Conservation (phyloP, 2,888 invertebrate species). For the Rugalucina vietnamica region DNA sequence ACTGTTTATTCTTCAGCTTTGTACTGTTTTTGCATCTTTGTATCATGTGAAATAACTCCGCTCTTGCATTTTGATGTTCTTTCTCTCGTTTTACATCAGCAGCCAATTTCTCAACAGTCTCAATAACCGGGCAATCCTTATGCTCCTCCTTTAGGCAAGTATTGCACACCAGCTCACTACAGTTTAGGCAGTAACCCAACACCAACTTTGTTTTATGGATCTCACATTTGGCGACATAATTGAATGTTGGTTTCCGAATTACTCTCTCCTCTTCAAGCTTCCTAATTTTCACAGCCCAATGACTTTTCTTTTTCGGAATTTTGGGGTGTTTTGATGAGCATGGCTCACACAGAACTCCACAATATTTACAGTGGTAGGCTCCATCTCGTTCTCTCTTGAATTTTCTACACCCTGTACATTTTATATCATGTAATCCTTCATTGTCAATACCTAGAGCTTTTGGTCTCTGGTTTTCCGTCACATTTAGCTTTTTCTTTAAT, state of each 20-base stretch:
- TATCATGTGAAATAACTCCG: slow-evolving; percentile 40
- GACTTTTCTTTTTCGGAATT: slow-evolving; percentile 47
- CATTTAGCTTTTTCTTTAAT: not conserved
- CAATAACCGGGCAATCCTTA: slow-evolving; percentile 35
- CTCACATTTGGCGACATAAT: slow-evolving; percentile 45
- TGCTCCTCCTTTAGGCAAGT: slow-evolving; percentile 37
- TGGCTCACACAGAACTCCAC: slow-evolving; percentile 56
- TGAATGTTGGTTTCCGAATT: slow-evolving; percentile 26
- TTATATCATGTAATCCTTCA: slow-evolving; percentile 26
- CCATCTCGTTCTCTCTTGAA: slow-evolving; percentile 32
- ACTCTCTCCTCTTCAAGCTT: not conserved
- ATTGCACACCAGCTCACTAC: slow-evolving; percentile 46
- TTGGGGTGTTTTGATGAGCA: slow-evolving; percentile 52
- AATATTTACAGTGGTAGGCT: slow-evolving; percentile 47
- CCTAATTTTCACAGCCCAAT: slow-evolving; percentile 52
- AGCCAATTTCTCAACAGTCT: slow-evolving; percentile 38
- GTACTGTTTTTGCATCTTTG: slow-evolving; percentile 32
- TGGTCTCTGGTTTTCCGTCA: not conserved
- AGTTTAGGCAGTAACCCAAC: slow-evolving; percentile 48
- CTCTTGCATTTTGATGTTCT: slow-evolving; percentile 33
- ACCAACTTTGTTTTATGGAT: slow-evolving; percentile 31
- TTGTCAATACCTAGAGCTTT: slow-evolving; percentile 33
- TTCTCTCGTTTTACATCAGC: slow-evolving; percentile 32
- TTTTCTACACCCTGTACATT: slow-evolving; percentile 34
- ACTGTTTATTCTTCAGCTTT: slow-evolving; percentile 43